A percentile compares a stretch with the other conserved stretches of the same genome.
Conservation (phyloP, 2,113 vertebrate genomes). For the Hypomesus transpacificus region DNA sequence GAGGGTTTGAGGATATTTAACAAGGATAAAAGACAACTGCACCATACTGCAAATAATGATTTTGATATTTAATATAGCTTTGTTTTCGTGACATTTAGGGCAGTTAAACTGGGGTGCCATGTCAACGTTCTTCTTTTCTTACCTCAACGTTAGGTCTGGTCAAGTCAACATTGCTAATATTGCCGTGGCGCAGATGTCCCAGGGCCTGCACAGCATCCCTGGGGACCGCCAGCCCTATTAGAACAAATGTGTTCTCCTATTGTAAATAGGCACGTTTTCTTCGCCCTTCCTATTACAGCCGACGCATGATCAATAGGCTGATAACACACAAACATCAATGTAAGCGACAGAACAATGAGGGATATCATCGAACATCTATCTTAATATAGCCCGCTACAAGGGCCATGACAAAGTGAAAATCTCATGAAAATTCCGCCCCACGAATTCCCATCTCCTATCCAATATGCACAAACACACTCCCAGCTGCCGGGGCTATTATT, state of each 20-base stretch:
- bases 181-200: constrained; percentile 98
- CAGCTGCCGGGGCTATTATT: constrained; percentile 99
- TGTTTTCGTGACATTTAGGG: constrained; percentile 67
- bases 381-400: constrained; percentile 99
- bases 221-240: constrained; percentile 97
- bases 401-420: constrained; percentile 93
- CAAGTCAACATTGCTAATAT: constrained; percentile 92
- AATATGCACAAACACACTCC: constrained; percentile 99
- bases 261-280: constrained; percentile 99
- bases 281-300: constrained; percentile 99
- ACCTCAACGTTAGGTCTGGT: constrained; percentile 71
- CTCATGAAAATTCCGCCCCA: constrained; percentile 99
- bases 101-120: constrained; percentile 64
- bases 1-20: constrained; percentile 88
- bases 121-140: constrained; percentile 41
- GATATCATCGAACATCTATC: constrained; percentile 99
- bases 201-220: constrained; percentile 88
- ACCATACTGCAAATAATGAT: constrained; percentile 68
- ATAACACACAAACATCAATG: constrained; percentile 99
- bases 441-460: constrained; percentile 95
- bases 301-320: constrained; percentile 99
- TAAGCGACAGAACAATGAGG: constrained; percentile 99
- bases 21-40: constrained; percentile 84
- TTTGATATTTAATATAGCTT: constrained; percentile 76
- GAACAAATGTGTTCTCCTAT: constrained; percentile 99